A percentile compares a stretch with the other conserved stretches of the same genome.
Evolutionary conservation across 2,888 invertebrate genomes (phyloP).

Genomic region (Calameuta pallipes): DNA sequence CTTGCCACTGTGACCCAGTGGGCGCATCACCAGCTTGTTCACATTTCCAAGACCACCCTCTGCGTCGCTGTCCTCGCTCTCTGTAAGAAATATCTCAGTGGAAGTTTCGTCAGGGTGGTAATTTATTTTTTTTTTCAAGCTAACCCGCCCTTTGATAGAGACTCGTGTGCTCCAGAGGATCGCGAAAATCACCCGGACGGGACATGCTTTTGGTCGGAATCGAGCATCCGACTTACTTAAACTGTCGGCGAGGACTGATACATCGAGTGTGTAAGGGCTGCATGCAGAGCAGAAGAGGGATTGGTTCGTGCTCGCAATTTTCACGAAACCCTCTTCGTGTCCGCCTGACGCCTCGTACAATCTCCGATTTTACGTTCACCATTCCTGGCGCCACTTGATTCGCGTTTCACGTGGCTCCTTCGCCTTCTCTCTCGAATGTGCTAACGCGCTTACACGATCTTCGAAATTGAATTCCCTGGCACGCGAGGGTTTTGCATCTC

Average conservation of each 20-base stretch:
- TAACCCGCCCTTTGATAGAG: conserved; percentile 62
- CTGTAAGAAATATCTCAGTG: conserved; percentile 65
- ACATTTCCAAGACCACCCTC: conserved; percentile 96
- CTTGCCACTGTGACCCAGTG: conserved; percentile 92
- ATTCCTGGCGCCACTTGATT: neutral
- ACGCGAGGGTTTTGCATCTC: neutral
- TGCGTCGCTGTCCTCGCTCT: conserved; percentile 92
- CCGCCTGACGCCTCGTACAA: neutral
- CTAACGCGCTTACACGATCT: neutral
- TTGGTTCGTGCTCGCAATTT: conserved; percentile 4
- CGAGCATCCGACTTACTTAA: neutral
- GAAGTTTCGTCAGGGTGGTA: neutral
- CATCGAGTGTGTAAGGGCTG: neutral
- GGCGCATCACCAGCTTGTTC: conserved; percentile 86
- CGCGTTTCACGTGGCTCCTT: neutral
- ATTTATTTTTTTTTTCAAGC: conserved; percentile 12
- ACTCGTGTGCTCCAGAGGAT: conserved; percentile 63
- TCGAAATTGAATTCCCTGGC: neutral
- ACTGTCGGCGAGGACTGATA: neutral
- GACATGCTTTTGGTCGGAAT: conserved; percentile 30
- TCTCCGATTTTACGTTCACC: neutral
- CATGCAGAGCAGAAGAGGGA: neutral
- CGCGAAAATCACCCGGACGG: conserved; percentile 52
- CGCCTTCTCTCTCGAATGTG: neutral
- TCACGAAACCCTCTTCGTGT: neutral